Evolutionary conservation across 2,113 vertebrate genomes (phyloP).

Genomic region (Ifrita kowaldi): DNA sequence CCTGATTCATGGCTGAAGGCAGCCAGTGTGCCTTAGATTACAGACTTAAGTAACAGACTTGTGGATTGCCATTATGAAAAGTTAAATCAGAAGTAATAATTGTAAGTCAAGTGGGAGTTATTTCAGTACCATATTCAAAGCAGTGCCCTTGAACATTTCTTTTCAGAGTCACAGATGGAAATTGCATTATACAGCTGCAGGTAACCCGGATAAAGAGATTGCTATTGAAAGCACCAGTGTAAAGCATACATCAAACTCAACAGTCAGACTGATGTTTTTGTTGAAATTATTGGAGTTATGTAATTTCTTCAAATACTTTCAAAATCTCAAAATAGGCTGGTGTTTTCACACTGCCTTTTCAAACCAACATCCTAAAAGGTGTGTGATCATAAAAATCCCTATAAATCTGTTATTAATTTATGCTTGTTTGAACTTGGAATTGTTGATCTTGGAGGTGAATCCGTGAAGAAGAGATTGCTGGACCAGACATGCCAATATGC

Average conservation of each 20-base stretch:
- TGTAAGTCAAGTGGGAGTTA: background rate
- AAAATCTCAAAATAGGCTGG: background rate
- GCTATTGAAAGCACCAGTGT: background rate
- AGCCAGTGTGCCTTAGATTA: background rate
- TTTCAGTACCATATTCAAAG: background rate
- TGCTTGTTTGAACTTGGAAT: background rate
- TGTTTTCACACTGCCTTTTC: background rate
- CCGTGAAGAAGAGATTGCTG: background rate
- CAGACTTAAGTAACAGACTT: background rate
- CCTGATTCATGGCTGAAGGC: background rate
- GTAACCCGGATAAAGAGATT: background rate
- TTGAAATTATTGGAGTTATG: background rate
- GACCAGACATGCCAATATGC: background rate
- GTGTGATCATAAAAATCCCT: background rate
- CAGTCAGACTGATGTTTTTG: background rate
- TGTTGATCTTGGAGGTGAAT: background rate
- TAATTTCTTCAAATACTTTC: background rate
- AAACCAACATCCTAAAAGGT: background rate
- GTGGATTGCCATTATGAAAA: background rate
- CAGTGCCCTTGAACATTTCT: background rate
- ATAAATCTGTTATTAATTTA: background rate
- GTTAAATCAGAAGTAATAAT: background rate
- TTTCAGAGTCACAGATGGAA: background rate
- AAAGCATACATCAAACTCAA: background rate
- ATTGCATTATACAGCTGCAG: background rate